phyloP scores from a whole-genome alignment of 2,888 invertebrate genomes.

The Theretra japonica region DNA sequence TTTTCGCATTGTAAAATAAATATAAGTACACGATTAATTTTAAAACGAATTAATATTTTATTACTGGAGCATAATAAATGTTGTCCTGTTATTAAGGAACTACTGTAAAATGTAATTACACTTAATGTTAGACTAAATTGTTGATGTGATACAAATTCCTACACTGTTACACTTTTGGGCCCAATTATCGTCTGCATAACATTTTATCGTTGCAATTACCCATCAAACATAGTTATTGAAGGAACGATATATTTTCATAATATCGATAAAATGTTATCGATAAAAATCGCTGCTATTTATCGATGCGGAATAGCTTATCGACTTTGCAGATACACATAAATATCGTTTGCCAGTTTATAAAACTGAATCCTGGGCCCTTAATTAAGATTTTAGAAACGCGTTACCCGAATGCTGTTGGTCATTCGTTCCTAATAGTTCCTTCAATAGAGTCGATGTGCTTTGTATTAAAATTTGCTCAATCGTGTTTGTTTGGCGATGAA shows the following conservation, averaged over 20 bases:
- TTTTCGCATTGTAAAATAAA: slow-evolving; percentile 82
- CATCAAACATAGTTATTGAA: slow-evolving; percentile 2
- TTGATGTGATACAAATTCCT: slow-evolving; percentile 73
- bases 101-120: slow-evolving; percentile 68
- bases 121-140: slow-evolving; percentile 73
- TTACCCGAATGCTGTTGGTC: slow-evolving; percentile 63
- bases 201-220: slow-evolving; percentile 5
- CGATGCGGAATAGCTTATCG: slow-evolving; percentile 9
- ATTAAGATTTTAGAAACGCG: slow-evolving; percentile 70
- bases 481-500: slow-evolving; percentile 65
- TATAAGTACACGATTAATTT: slow-evolving; percentile 77
- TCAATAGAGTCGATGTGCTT: slow-evolving; percentile 67
- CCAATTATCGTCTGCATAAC: slow-evolving; percentile 39
- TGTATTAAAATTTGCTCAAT: slow-evolving; percentile 80
- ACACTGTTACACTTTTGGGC: slow-evolving; percentile 71
- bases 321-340: slow-evolving; percentile 8
- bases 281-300: slow-evolving; percentile 27
- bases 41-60: slow-evolving; percentile 82
- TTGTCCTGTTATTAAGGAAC: slow-evolving; percentile 73
- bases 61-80: slow-evolving; percentile 76
- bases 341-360: slow-evolving; percentile 34
- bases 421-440: slow-evolving; percentile 79
- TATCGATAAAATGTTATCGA: slow-evolving; percentile 24
- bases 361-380: slow-evolving; percentile 45
- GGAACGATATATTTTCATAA: neutral